Conservation (phyloP, 2,888 invertebrate genomes). For the Mesorhabditis spiculigera region DNA sequence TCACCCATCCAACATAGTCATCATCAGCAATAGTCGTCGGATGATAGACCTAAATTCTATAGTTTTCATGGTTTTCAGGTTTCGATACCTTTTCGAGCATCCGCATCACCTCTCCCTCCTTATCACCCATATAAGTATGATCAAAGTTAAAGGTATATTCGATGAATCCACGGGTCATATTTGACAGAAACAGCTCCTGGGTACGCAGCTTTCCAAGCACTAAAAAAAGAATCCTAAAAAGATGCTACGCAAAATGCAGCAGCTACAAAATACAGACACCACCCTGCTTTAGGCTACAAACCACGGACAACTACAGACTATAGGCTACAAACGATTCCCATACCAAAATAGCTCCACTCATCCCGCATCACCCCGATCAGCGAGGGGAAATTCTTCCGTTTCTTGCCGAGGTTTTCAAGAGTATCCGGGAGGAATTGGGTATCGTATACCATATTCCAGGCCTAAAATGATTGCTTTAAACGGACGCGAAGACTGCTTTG, state of each 20-base stretch:
- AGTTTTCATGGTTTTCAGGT: neutral
- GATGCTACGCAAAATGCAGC: neutral
- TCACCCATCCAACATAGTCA: neutral
- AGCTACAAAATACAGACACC: too few relatives aligned
- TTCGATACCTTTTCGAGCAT: neutral
- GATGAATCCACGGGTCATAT: neutral
- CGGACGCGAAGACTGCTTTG: too few relatives aligned
- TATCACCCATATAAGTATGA: neutral
- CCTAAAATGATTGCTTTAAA: neutral
- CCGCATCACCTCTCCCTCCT: neutral
- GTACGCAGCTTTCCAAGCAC: neutral
- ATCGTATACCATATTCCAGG: constrained; percentile 2
- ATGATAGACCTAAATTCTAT: neutral
- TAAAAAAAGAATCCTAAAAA: neutral
- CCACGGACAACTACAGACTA: too few relatives aligned
- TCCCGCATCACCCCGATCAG: neutral
- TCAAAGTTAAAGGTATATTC: neutral
- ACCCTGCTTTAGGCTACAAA: too few relatives aligned
- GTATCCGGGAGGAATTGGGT: neutral
- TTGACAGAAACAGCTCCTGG: neutral
- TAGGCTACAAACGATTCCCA: too few relatives aligned
- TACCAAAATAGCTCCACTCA: neutral
- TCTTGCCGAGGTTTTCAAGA: neutral
- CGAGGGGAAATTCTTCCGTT: neutral
- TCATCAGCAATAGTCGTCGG: neutral